Evolutionary conservation across 2,113 vertebrate species (phyloP), one percentile per base, ranked within the genome.

Genomic region (Lepidothrix coronata): DNA sequence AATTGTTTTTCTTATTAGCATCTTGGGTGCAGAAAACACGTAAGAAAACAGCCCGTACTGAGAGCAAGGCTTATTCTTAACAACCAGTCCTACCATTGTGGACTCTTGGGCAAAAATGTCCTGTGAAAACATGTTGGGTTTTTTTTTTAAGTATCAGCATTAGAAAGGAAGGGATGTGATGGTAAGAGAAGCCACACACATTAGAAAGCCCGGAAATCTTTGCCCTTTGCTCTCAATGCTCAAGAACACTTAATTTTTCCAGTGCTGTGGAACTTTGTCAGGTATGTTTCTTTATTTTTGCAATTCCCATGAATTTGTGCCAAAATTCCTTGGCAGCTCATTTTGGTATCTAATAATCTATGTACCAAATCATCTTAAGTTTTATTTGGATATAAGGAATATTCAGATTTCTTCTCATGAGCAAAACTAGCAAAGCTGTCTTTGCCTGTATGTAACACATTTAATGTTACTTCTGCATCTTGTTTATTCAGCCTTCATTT

Each of bases 241-340:
- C 70, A 92, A 82, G 61, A 91, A 76, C 70, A 75, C 70, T 88
- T 91, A 71, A 78, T 92, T 92, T 96, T 94, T 89, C n/a, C 48
- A 89, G 44, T 85, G 70, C 85, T 92, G 1, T 75, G 37, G 80
- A 85, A 85, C 73, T 93, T 55, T 55, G 62, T 92, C 87, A 93
- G 94, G 87, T 95, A 94, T 75, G 57, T 95, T 85, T 90, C 61
- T 85, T 74, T 91, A 57, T 88, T 92, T 91, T 85, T 83, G 46
- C 51, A 68, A 67, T 93, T 95, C 91, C 72, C 68, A 63, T 63
- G 76, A 86, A 63, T 78, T 80, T 77, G 39, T 86, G 87, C 90
- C 87, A 94, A 58, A 85, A 85, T 89, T 93, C 51, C 35, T 87
- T 96, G 85, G 89, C 93, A 89, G 48, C 35, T 89, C 1, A 0